Evolutionary conservation across 2,113 vertebrate genomes (phyloP), one percentile per base, ranked within the genome.

Genomic region (Catagonus wagneri): DNA sequence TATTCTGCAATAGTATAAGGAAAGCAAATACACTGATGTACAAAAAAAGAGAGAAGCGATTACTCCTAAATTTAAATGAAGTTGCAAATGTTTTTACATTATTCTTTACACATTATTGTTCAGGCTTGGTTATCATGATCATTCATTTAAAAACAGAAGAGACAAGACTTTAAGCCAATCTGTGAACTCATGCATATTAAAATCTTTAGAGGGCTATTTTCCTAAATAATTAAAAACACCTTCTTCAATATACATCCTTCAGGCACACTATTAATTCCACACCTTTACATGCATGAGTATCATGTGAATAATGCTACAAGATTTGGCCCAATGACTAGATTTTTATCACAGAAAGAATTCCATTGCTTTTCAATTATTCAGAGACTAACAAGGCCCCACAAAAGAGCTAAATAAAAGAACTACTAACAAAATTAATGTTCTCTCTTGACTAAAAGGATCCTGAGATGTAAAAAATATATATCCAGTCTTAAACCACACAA

Each of bases 271-370:
- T 66, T 86, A 81, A 95, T 68, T 56, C 23, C 13, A 88, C 63
- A 75, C 56, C 60, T 93, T 93, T 68, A 94, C 20, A 75, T 80
- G 16, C 29, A 79, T 75, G 69, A 89, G 32, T 84, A 91, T 78
- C 69, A 50, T 2, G 3, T 95, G 83, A 89, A 75, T 86, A 86
- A 95, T 52, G n/a, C 27, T 93, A 91, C 22, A 72, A 92, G 89
- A 92, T 87, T 86, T 95, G 85, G 72, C 74, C 58, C 60, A 89
- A 60, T 39, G 79, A 90, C 72, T 87, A 97, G 93, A 96, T 97
- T 96, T 94, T 96, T 97, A 97, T 95, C 95, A 96, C 81, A 93
- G 69, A 89, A 96, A 86, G 74, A 96, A 96, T 96, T 83, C 89
- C n/a, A n/a, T 50, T 91, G 52, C 93, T 97, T 92, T 84, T 96